Percentiles rank a stretch among this genome's conserved stretches.
These are phyloP conservation scores for Vulpes lagopus DNA, from an alignment of 2,113 vertebrate species.

Conservation along the genomic window DNA sequence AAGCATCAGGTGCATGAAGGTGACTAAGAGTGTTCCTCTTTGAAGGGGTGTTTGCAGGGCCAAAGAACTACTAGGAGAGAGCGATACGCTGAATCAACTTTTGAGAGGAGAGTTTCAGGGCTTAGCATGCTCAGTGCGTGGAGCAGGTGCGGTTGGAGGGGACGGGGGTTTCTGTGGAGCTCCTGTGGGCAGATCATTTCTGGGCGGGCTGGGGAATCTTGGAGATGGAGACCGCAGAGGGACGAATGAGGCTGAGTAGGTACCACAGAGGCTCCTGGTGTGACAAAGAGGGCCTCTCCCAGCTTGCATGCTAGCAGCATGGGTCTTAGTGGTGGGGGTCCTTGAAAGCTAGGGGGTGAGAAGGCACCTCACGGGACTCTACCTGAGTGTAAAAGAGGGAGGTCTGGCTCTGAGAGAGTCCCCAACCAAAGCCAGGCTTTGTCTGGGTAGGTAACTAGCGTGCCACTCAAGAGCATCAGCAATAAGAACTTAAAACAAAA, in stretches of 20 bases:
- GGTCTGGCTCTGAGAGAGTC: neutral
- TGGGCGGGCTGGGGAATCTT: neutral
- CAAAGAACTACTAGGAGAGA: neutral
- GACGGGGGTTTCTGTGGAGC: too few species aligned
- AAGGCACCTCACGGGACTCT: neutral
- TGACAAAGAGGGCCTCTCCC: neutral
- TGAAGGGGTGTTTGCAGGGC: constrained; percentile 2
- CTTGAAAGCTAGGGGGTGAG: neutral
- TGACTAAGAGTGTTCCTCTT: constrained; percentile 65
- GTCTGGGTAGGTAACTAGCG: neutral
- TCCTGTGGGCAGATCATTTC: neutral
- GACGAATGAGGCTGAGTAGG: neutral
- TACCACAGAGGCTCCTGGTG: rapidly evolving
- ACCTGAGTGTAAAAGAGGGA: neutral
- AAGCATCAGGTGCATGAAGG: constrained; percentile 15
- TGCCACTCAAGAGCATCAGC: neutral
- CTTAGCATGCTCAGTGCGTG: neutral
- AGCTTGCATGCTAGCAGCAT: neutral
- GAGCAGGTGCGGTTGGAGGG: neutral
- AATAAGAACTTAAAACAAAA: neutral
- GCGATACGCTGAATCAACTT: neutral
- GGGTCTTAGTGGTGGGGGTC: neutral
- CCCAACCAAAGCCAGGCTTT: neutral
- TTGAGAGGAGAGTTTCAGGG: neutral
- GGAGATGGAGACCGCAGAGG: neutral